Evolutionary conservation across 2,797 vertebrate genomes (phyloP).

Genomic region (Sebastes itinus): DNA sequence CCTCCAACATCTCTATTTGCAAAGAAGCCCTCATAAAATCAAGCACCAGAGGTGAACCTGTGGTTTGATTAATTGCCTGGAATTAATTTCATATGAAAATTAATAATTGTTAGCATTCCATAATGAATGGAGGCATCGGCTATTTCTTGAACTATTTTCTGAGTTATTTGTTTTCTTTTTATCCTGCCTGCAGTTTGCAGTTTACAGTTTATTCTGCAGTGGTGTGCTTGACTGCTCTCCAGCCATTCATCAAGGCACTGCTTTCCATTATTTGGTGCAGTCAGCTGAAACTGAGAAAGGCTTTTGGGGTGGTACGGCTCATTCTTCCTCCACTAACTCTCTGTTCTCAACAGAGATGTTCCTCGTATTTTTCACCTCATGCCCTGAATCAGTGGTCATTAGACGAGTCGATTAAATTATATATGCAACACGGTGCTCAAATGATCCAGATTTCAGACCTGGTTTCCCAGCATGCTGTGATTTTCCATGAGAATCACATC

Average conservation of each 20-base stretch:
- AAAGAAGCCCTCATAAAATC: slow-evolving; percentile 39
- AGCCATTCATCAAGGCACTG: slow-evolving; percentile 82
- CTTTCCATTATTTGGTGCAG: slow-evolving; percentile 86
- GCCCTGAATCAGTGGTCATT: slow-evolving; percentile 49
- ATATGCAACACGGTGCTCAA: slow-evolving; percentile 5
- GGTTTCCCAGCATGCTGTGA: slow-evolving; percentile 2
- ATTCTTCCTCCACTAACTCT: slow-evolving; percentile 75
- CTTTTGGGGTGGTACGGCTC: slow-evolving; percentile 76
- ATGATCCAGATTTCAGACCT: slow-evolving; percentile 24
- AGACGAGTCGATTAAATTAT: slow-evolving; percentile 42
- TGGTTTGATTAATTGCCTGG: slow-evolving; percentile 55
- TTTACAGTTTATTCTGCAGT: slow-evolving; percentile 80
- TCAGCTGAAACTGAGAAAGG: slow-evolving; percentile 83
- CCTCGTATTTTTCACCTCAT: slow-evolving; percentile 51
- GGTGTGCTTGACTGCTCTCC: slow-evolving; percentile 78
- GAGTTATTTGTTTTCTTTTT: slow-evolving; percentile 81
- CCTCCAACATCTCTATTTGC: slow-evolving; percentile 42
- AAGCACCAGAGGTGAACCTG: slow-evolving; percentile 40
- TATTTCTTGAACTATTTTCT: slow-evolving; percentile 61
- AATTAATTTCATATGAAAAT: slow-evolving; percentile 58
- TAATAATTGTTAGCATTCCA: slow-evolving; percentile 64
- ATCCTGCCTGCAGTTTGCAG: slow-evolving; percentile 69
- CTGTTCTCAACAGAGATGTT: slow-evolving; percentile 69
- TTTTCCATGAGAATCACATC: slow-evolving; percentile 10
- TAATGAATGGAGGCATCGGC: slow-evolving; percentile 74